Evolutionary conservation across 2,797 vertebrate species (phyloP), one percentile per base, ranked within the genome.

Genomic region (Epinephelus awoara): DNA sequence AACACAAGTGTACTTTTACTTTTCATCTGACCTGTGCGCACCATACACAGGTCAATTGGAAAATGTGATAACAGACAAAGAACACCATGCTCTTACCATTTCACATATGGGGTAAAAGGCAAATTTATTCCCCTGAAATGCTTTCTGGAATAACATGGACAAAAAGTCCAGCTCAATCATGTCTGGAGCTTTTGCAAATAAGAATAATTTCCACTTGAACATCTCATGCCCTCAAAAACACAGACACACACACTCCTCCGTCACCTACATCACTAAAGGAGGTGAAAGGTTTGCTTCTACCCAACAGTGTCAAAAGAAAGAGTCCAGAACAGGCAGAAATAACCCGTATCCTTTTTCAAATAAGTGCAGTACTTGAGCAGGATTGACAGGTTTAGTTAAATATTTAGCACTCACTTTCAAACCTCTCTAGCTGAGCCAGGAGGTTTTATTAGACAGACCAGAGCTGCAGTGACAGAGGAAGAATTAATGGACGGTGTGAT

Each of bases 401-500:
- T 81, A 87, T 85, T 74, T 88, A 83, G 67, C 47, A 0, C 63
- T 79, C 62, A 49, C 61, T 70, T 83, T 64, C 49, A 84, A 77
- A 68, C 55, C 29, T 63, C 50, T 67, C 49, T 5, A 34, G 8
- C 23, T 13, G 70, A 82, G 63, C 81, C 61, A 46, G 65, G 58
- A 57, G 65, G 58, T 42, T 87, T 85, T 80, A 69, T 79, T 76
- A n/a, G 54, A 49, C 29, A 23, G 61, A 69, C 47, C 42, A 5
- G 49, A 73, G 67, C 67, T 38, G 56, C 25, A 65, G 73, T 44
- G 83, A 72, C 80, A 55, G 23, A 21, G 65, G 14, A 50, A 82
- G 51, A 82, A 86, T 85, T 84, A 68, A 88, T 83, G 72, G 72
- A 19, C n/a, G 29, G 19, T 25, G 62, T 85, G 86, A 81, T 90